These are phyloP conservation scores for Seira musarum DNA, from an alignment of 2,888 invertebrate genomes.

Conservation along the genomic window DNA sequence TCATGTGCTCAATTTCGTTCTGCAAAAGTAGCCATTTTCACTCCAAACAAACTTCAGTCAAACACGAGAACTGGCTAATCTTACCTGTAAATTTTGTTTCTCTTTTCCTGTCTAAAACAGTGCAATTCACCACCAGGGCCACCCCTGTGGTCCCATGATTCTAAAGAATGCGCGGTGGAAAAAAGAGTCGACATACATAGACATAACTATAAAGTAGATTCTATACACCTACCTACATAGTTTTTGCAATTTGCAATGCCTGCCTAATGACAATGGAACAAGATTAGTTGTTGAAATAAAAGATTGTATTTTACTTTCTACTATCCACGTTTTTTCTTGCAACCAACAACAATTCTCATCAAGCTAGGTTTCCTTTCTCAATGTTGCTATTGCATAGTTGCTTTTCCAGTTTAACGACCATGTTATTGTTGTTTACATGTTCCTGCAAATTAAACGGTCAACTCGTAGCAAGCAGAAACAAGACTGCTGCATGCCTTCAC, in stretches of 20 bases:
- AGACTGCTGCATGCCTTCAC: neutral
- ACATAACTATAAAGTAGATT: neutral
- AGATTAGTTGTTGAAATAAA: constrained; percentile 5
- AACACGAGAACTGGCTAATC: too few species aligned
- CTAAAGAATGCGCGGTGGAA: neutral
- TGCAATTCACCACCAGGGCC: neutral
- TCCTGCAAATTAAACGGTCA: neutral
- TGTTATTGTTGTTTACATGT: constrained; percentile 3
- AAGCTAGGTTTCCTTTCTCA: neutral
- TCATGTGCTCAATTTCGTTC: too few species aligned
- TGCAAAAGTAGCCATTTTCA: too few species aligned
- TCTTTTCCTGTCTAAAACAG: neutral
- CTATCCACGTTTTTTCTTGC: neutral
- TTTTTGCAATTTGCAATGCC: too few species aligned
- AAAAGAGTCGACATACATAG: neutral
- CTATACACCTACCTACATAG: neutral
- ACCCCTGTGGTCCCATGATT: neutral
- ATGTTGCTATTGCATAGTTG: too few species aligned
- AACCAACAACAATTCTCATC: too few species aligned
- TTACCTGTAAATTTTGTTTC: neutral
- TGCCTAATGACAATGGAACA: neutral
- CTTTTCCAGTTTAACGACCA: neutral
- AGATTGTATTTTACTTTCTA: neutral
- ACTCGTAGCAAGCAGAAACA: neutral
- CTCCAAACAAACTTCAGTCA: too few species aligned